Conservation (phyloP, 2,113 vertebrate species). For the Capreolus pygargus region DNA sequence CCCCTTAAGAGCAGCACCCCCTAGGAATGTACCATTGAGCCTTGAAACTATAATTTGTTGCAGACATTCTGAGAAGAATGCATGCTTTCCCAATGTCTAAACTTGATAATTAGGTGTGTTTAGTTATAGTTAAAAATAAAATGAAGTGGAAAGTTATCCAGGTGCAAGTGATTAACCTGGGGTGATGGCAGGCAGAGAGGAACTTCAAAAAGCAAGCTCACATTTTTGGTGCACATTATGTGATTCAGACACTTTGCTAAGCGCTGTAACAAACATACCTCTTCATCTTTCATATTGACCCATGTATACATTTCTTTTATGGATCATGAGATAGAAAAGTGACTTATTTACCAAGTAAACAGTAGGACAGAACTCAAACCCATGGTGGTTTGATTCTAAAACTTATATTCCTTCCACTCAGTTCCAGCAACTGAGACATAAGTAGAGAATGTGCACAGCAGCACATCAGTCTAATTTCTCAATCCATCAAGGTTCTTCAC, state of each 20-base stretch:
- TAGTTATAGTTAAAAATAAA: slow-evolving; percentile 53
- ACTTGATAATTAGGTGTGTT: slow-evolving; percentile 47
- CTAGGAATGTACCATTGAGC: background rate
- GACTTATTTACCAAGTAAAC: background rate
- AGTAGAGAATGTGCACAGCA: background rate
- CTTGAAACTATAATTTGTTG: slow-evolving; percentile 51
- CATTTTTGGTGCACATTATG: background rate
- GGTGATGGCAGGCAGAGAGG: background rate
- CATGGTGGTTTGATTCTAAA: background rate
- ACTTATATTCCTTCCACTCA: background rate
- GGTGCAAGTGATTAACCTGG: background rate
- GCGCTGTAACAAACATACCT: background rate
- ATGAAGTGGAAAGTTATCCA: background rate
- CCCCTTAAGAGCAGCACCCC: background rate
- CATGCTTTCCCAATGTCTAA: background rate
- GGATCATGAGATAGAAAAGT: background rate
- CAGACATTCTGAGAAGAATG: slow-evolving; percentile 27
- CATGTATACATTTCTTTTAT: background rate
- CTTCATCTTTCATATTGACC: background rate
- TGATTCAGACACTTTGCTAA: background rate
- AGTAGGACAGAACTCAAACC: background rate
- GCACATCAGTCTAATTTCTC: background rate
- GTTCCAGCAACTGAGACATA: background rate
- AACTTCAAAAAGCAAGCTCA: background rate
- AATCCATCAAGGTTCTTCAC: background rate